These are phyloP conservation scores for Denticeps clupeoides DNA, from an alignment of 2,797 vertebrate species.

Conservation along the genomic window DNA sequence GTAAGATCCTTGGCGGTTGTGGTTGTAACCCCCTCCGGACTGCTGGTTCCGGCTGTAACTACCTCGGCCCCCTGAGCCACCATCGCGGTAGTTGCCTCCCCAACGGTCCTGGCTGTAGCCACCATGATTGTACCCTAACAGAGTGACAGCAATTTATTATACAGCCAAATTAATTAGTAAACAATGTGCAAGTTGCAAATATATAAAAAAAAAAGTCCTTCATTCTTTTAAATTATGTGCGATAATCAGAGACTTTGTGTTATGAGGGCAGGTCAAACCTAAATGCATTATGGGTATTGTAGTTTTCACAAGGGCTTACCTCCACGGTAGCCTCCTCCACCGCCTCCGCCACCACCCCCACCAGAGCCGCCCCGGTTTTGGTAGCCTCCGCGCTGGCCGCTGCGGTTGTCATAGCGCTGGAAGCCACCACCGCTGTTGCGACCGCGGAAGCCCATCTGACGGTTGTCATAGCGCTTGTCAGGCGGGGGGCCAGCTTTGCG, in stretches of 20 bases:
- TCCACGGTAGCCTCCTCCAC: constrained; percentile 50
- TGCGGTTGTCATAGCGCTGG: constrained; percentile 69
- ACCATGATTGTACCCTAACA: constrained; percentile 64
- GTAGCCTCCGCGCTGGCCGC: constrained; percentile 52
- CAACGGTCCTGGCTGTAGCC: constrained; percentile 75
- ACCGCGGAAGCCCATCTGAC: constrained; percentile 60
- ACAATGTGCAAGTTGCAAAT: background rate
- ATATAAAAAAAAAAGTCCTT: no score
- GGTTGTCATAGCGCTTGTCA: constrained; percentile 79
- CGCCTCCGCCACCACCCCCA: constrained; percentile 33
- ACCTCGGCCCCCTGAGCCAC: constrained; percentile 58
- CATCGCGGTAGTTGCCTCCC: constrained; percentile 66
- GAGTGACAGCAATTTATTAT: no score
- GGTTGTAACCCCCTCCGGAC: constrained; percentile 52
- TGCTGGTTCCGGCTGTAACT: constrained; percentile 64
- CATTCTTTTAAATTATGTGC: no score
- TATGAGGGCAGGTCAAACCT: no score
- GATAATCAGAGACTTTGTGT: no score
- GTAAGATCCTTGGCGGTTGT: constrained; percentile 50
- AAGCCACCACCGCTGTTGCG: constrained; percentile 54
- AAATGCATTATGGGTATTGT: no score
- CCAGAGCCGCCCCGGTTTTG: constrained; percentile 52
- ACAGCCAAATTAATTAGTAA: no score
- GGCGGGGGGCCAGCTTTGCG: constrained; percentile 76
- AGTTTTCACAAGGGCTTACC: constrained; percentile 40